Base-by-base conservation (phyloP, 2,888 invertebrate species). In the Drosophila pseudotalamancana region DNA sequence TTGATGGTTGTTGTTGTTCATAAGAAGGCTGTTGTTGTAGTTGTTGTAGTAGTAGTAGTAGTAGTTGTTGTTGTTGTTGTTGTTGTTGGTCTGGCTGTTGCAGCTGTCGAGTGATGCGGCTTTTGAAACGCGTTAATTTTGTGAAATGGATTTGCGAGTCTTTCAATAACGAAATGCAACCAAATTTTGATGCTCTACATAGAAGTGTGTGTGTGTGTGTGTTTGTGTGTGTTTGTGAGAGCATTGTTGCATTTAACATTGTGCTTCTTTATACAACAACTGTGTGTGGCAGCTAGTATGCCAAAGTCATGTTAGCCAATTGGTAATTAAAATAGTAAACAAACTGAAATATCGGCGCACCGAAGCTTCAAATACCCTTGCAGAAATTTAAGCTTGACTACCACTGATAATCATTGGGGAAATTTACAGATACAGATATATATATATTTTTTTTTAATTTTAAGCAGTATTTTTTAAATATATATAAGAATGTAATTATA, bases 91-190 rank as follows among this genome's bases (percentile, higher is more conserved):
- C 25, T 49, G 35, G 48, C 34, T 49, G 39, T 59, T 46, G 62
- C 53, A 62, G 56, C 59, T 70, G 51, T 49, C 53, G 75, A 53
- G 53, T 67, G 45, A 40, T 72, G 74, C 64, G 74, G 74, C 70
- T 74, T 53, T 55, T 61, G 57, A 23, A 31, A 43, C 63, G 50
- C 74, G 74, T 50, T 31, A 50, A 21, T 35, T 66, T 66, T 18
- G 34, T 46, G 43, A 66, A 50, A 69, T 55, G 42, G 31, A 16
- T 48, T 67, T 72, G 55, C 40, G 40, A 51, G 31, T 54, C 3
- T 45, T 55, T 66, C 14, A n/a, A 49, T 27, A 73, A 49, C 51
- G 34, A 12, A 72, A 51, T 57, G 64, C 71, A 62, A 57, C n/a
- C 57, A 49, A 76, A 73, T 59, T 60, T 69, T 74, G 59, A 63